Evolutionary conservation across 2,888 invertebrate species (phyloP).

Genomic region (Rhamnusium bicolor): DNA sequence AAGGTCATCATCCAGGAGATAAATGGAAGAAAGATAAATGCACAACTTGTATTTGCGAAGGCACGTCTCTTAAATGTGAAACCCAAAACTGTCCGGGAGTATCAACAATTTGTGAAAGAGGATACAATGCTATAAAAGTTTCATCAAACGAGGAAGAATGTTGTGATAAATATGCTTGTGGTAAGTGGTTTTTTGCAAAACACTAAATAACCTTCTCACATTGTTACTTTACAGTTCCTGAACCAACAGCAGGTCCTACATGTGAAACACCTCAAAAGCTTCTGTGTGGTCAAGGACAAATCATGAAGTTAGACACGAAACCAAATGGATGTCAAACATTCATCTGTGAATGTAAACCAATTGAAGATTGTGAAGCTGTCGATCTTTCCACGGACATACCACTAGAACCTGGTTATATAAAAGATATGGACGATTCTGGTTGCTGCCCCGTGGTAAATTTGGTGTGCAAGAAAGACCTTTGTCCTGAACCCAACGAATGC

Average conservation of each 20-base stretch:
- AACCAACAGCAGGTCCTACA: constrained; percentile 64
- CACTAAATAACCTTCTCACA: too few species aligned
- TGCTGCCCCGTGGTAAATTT: constrained; percentile 80
- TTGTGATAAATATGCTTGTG: constrained; percentile 81
- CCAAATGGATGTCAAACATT: constrained; percentile 81
- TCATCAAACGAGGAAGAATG: constrained; percentile 76
- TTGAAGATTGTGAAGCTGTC: constrained; percentile 78
- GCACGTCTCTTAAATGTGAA: constrained; percentile 78
- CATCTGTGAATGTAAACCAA: constrained; percentile 84
- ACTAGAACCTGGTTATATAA: constrained; percentile 74
- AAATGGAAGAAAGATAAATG: constrained; percentile 82
- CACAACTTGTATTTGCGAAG: constrained; percentile 81
- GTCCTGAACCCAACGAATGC: constrained; percentile 77
- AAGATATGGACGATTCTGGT: constrained; percentile 74
- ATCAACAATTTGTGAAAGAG: constrained; percentile 77
- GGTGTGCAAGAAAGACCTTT: constrained; percentile 77
- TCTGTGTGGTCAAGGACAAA: constrained; percentile 81
- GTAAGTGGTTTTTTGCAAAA: constrained; percentile 70
- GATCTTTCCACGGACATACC: constrained; percentile 68
- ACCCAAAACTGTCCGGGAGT: constrained; percentile 75
- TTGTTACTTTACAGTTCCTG: constrained; percentile 54
- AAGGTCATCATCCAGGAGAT: constrained; percentile 80
- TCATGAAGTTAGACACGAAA: constrained; percentile 78
- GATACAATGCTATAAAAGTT: constrained; percentile 73
- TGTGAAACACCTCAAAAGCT: constrained; percentile 81